Evolutionary conservation across 23 tunicate species (phyloP).

Genomic region (Aplidium turbinatum): DNA sequence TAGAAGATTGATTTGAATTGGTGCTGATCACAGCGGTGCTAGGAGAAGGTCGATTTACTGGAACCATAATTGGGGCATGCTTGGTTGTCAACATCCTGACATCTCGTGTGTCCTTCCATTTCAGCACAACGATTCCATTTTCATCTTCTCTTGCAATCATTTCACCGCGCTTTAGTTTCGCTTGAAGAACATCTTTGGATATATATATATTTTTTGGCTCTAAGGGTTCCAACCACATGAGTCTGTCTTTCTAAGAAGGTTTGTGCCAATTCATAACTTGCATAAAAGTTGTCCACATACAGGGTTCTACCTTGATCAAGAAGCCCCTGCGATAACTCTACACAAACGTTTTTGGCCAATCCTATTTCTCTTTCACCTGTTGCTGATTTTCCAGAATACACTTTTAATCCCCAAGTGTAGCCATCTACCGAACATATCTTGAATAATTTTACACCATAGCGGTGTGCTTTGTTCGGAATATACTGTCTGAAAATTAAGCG

Average conservation of each 20-base stretch:
- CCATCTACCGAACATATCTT: constrained; percentile 27
- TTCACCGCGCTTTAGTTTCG: constrained; percentile 33
- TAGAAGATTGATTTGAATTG: no score
- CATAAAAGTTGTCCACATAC: constrained; percentile 38
- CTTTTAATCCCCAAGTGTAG: constrained; percentile 18
- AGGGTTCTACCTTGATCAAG: constrained; percentile 29
- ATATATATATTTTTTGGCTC: constrained; percentile 28
- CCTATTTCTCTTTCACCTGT: constrained; percentile 40
- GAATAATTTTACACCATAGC: constrained; percentile 37
- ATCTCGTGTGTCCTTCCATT: constrained; percentile 41
- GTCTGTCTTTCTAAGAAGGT: constrained; percentile 22
- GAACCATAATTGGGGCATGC: constrained; percentile 12
- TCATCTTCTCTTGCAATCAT: constrained; percentile 40
- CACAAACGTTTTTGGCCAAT: constrained; percentile 28
- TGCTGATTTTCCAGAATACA: constrained; percentile 24
- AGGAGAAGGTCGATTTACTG: constrained; percentile 17
- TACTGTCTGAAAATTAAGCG: constrained; percentile 31
- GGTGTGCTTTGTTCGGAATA: constrained; percentile 29
- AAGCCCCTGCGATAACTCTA: constrained; percentile 24
- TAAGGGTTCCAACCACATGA: constrained; percentile 31
- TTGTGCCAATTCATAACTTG: constrained; percentile 29
- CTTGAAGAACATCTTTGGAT: constrained; percentile 30
- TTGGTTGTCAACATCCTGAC: constrained; percentile 31
- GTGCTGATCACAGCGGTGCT: no score
- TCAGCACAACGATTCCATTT: constrained; percentile 30